These are phyloP conservation scores for Trachymyrmex cornetzi DNA, from an alignment of 1,140 invertebrate genomes.

Conservation along the genomic window DNA sequence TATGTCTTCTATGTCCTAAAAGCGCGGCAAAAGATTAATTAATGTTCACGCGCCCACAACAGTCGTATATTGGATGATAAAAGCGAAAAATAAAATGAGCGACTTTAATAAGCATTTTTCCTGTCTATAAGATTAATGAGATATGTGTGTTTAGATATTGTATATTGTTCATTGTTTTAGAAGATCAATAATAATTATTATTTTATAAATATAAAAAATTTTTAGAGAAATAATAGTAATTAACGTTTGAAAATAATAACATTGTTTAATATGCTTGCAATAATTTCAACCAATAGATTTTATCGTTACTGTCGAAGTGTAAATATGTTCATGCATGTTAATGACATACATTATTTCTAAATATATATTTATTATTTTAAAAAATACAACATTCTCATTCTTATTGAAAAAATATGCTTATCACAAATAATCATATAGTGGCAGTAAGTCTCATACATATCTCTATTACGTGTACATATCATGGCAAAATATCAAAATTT, in stretches of 20 bases:
- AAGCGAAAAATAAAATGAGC: background rate
- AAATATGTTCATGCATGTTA: background rate
- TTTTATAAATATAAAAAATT: background rate
- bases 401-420: background rate
- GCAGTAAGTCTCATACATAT: no score
- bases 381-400: background rate
- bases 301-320: background rate
- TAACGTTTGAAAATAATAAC: background rate
- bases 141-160: no score
- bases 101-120: background rate
- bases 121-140: background rate
- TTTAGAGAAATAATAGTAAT: background rate
- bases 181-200: background rate
- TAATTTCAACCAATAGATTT: slow-evolving; percentile 1
- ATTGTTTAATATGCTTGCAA: background rate
- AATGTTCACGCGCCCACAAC: background rate
- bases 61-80: background rate
- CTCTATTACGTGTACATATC: no score
- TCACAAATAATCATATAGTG: no score
- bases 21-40: background rate
- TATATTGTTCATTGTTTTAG: background rate
- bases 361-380: background rate
- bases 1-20: slow-evolving; percentile 79
- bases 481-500: background rate
- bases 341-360: background rate